Evolutionary conservation across 2,113 vertebrate species (phyloP).

Genomic region (Clarias macrocephalus): DNA sequence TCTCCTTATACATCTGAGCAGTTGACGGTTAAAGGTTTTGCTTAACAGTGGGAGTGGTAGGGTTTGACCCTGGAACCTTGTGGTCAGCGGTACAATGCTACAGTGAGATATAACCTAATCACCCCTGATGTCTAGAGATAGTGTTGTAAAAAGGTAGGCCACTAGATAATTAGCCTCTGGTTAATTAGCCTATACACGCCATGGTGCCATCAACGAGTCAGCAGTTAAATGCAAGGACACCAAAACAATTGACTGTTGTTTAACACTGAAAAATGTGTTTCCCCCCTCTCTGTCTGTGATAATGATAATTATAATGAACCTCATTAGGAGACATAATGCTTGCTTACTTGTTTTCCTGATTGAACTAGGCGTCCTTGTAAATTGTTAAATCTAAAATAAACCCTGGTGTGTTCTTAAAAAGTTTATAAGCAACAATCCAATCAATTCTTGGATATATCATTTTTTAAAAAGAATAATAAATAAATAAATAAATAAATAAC

Average conservation of each 20-base stretch:
- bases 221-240: background rate
- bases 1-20: too few species aligned
- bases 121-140: background rate
- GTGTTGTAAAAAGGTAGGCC: background rate
- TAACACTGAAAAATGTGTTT: background rate
- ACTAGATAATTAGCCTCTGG: background rate
- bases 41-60: too few species aligned
- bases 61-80: too few species aligned
- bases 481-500: conserved; percentile 24
- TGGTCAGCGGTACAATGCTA: background rate
- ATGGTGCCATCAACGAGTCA: background rate
- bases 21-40: too few species aligned
- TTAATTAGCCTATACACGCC: background rate
- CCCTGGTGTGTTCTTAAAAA: background rate
- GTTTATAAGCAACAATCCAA: background rate
- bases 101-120: background rate
- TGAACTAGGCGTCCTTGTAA: background rate
- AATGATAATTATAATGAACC: conserved; percentile 5
- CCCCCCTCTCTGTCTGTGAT: background rate
- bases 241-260: background rate
- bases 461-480: background rate
- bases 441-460: background rate
- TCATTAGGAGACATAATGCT: background rate
- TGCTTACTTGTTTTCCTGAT: background rate
- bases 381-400: background rate